phyloP scores from a whole-genome alignment of 2,113 vertebrate genomes.

The Drymodes brunneopygia region DNA sequence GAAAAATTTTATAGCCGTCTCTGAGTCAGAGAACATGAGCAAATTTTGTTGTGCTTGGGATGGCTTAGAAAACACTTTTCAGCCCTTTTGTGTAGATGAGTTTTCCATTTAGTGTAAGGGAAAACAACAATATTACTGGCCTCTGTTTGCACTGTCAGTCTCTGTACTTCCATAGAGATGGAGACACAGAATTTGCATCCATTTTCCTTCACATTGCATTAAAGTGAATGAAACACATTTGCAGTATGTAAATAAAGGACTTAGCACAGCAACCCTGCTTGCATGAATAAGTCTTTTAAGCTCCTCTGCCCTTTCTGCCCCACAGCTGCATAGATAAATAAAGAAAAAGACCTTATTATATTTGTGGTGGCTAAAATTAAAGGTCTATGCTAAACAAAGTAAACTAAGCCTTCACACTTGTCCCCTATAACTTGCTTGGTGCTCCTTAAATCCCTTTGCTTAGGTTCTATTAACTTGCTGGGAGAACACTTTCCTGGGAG shows the following conservation, averaged over 20 bases:
- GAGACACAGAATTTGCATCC: not conserved
- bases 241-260: constrained; percentile 31
- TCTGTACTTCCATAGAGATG: not conserved
- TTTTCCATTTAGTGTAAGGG: not conserved
- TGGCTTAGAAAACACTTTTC: not conserved
- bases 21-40: not conserved
- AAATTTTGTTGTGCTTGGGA: not conserved
- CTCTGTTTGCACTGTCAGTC: not conserved
- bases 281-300: constrained; percentile 50
- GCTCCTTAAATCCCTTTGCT: constrained; percentile 12
- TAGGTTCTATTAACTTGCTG: not conserved
- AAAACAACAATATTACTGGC: not conserved
- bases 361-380: constrained; percentile 33
- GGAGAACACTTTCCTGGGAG: not conserved
- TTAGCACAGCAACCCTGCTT: constrained; percentile 30
- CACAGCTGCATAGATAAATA: constrained; percentile 13
- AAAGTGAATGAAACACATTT: not conserved
- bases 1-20: not conserved
- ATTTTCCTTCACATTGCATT: not conserved
- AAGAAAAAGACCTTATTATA: constrained; percentile 51
- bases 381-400: not conserved
- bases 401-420: constrained; percentile 28
- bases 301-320: constrained; percentile 46
- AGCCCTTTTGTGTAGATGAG: not conserved
- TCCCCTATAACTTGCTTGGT: constrained; percentile 6